phyloP scores from a whole-genome alignment of 2,888 invertebrate species.

The Acanthosepion pharaonis region DNA sequence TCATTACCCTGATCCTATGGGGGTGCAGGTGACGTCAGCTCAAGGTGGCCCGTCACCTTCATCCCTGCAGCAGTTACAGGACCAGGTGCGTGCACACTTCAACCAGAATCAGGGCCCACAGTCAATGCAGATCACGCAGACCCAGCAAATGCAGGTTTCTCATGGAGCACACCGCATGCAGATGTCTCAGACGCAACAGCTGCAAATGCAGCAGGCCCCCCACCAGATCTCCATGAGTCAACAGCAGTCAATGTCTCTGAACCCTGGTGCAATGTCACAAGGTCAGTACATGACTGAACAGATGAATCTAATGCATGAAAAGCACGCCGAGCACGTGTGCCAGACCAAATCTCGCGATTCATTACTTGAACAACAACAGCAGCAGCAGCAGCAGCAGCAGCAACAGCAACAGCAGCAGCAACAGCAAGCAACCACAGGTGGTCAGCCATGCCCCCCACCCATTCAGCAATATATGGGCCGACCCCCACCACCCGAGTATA shows the following conservation, averaged over 20 bases:
- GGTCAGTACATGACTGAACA: conserved; percentile 58
- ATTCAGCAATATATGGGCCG: conserved; percentile 76
- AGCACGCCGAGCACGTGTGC: conserved; percentile 41
- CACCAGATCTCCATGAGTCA: conserved; percentile 68
- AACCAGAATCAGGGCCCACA: conserved; percentile 85
- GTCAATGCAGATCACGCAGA: conserved; percentile 86
- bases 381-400: conserved; percentile 49
- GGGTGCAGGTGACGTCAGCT: conserved; percentile 51
- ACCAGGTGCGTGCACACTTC: conserved; percentile 79
- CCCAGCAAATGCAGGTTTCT: conserved; percentile 80
- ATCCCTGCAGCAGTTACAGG: conserved; percentile 71
- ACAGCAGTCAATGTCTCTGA: conserved; percentile 64
- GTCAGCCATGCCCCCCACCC: conserved; percentile 59
- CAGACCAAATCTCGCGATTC: conserved; percentile 43
- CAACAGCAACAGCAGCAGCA: conserved; percentile 49
- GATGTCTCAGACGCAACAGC: conserved; percentile 69
- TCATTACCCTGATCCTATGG: conserved; percentile 65
- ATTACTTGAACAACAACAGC: conserved; percentile 47
- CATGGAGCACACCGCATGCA: conserved; percentile 68
- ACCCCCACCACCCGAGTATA: conserved; percentile 91
- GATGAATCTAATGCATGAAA: conserved; percentile 55
- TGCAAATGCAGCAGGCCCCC: conserved; percentile 78
- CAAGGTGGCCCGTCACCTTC: conserved; percentile 58
- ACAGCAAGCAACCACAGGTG: conserved; percentile 49
- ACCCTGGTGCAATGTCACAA: conserved; percentile 55